Conservation (phyloP, 2,113 vertebrate genomes). For the Python bivittatus region DNA sequence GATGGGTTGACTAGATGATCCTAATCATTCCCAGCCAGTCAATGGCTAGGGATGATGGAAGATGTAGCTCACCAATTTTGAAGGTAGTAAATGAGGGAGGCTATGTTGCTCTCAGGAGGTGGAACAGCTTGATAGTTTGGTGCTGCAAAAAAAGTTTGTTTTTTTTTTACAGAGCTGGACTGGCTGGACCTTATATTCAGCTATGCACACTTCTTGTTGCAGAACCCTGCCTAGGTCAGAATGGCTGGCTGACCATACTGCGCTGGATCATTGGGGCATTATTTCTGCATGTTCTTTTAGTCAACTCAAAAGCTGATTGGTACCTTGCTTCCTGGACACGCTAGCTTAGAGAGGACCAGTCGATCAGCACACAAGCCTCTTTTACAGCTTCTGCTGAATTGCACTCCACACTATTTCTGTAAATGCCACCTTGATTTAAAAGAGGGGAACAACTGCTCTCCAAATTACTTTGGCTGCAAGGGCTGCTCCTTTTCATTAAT, state of each 20-base stretch:
- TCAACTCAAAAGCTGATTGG: neutral
- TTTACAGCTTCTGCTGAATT: neutral
- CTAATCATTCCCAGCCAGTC: neutral
- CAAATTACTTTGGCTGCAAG: neutral
- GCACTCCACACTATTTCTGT: neutral
- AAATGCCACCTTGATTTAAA: neutral
- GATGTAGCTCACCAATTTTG: neutral
- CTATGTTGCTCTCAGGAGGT: neutral
- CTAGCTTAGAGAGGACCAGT: neutral
- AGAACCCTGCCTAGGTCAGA: neutral
- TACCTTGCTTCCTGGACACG: neutral
- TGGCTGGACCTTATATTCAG: neutral
- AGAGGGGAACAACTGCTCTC: neutral
- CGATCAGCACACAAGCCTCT: neutral
- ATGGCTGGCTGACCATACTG: too few species aligned
- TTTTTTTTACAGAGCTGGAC: neutral
- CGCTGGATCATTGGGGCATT: neutral
- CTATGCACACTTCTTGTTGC: neutral
- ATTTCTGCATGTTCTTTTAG: neutral
- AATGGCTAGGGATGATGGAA: neutral
- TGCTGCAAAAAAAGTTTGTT: neutral
- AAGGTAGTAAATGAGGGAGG: neutral
- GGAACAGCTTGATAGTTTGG: neutral
- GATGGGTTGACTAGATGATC: neutral
- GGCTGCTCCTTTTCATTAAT: slow-evolving; percentile 17